Percentiles rank a stretch among this genome's conserved stretches.
Conservation (phyloP, 2,888 invertebrate genomes). For the Neoascia interrupta region DNA sequence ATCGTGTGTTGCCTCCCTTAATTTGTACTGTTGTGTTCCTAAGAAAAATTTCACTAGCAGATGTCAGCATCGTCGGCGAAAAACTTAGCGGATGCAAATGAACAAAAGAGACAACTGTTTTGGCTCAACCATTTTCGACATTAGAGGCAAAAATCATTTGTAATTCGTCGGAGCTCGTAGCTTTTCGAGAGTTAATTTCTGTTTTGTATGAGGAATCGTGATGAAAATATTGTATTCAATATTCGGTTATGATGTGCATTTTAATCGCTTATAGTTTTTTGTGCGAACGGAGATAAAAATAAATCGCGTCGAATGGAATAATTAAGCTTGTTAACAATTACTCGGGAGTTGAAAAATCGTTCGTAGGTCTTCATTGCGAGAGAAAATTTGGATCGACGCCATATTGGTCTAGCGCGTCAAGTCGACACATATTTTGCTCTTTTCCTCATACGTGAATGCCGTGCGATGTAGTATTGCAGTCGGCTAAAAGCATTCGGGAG, state of each 20-base stretch:
- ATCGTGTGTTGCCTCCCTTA: too few relatives aligned
- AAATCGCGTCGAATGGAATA: slow-evolving; percentile 1
- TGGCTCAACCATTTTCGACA: slow-evolving; percentile 41
- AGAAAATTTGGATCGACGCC: slow-evolving; percentile 50
- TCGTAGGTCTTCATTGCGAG: slow-evolving; percentile 19
- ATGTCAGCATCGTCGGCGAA: background rate
- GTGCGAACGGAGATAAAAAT: background rate
- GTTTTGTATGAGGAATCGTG: slow-evolving; percentile 29
- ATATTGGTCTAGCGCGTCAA: slow-evolving; percentile 57
- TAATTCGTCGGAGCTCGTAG: slow-evolving; percentile 41
- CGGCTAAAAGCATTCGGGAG: slow-evolving; percentile 2
- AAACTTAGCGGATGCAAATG: slow-evolving; percentile 21
- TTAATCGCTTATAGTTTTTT: too few relatives aligned
- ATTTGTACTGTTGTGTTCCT: too few relatives aligned
- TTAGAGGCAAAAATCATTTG: slow-evolving; percentile 43
- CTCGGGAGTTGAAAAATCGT: slow-evolving; percentile 22
- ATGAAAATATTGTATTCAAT: too few relatives aligned
- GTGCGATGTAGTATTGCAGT: slow-evolving; percentile 20
- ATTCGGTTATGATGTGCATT: too few relatives aligned
- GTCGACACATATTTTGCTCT: slow-evolving; percentile 9
- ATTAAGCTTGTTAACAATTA: background rate
- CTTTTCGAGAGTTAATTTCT: slow-evolving; percentile 52
- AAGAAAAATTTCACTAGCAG: background rate
- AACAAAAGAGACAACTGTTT: slow-evolving; percentile 36
- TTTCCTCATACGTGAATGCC: too few relatives aligned